Evolutionary conservation across 2,113 vertebrate genomes (phyloP).

Genomic region (Alouatta palliata): DNA sequence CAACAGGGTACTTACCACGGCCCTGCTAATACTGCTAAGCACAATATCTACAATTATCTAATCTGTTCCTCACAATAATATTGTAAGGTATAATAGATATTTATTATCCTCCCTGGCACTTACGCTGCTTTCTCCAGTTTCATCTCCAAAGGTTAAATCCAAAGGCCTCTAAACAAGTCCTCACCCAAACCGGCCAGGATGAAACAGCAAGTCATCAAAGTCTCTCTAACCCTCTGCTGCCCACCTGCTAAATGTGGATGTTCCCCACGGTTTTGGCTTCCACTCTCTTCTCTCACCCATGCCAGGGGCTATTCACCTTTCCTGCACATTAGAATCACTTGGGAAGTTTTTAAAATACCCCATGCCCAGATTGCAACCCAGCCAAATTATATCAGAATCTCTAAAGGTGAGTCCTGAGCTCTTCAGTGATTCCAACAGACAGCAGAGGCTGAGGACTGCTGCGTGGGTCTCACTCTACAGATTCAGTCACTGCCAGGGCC

Average conservation of each 20-base stretch:
- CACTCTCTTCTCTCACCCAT: neutral
- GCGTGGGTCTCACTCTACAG: neutral
- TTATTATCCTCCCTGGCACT: neutral
- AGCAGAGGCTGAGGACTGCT: neutral
- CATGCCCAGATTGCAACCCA: neutral
- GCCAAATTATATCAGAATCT: neutral
- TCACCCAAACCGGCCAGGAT: neutral
- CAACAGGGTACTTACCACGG: neutral
- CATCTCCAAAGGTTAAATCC: slow-evolving; percentile 21
- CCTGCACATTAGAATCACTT: neutral
- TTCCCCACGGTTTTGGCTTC: neutral
- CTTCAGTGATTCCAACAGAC: neutral
- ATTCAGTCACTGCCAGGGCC: neutral
- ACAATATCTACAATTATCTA: neutral
- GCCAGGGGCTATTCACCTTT: neutral
- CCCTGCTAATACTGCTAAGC: neutral
- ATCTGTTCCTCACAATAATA: neutral
- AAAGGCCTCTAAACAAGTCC: neutral
- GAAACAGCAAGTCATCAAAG: neutral
- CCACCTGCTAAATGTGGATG: neutral
- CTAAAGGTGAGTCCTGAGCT: neutral
- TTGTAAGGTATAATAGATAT: neutral
- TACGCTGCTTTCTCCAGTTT: neutral
- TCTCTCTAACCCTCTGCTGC: neutral
- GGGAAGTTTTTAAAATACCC: neutral